Conservation (phyloP, 2,888 invertebrate genomes). For the Torymus tubicola region DNA sequence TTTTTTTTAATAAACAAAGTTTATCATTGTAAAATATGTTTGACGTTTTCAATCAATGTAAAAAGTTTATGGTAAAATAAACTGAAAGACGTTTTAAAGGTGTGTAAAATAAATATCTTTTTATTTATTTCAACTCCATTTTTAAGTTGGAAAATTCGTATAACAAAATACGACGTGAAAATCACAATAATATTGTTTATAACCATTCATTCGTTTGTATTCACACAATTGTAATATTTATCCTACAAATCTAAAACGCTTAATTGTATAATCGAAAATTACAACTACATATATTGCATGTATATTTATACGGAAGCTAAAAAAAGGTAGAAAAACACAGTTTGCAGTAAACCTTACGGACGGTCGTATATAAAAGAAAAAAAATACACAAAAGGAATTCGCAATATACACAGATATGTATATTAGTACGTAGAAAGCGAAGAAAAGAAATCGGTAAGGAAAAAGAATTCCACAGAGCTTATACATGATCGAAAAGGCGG, state of each 20-base stretch:
- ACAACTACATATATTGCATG: constrained; percentile 41
- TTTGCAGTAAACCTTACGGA: constrained; percentile 31
- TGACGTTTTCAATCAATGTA: not conserved
- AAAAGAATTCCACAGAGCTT: constrained; percentile 7
- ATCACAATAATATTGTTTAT: constrained; percentile 48
- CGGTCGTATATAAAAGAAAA: constrained; percentile 15
- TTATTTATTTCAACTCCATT: constrained; percentile 54
- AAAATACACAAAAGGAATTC: not conserved
- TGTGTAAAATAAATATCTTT: constrained; percentile 55
- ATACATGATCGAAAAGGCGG: too few relatives aligned
- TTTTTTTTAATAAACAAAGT: too few relatives aligned
- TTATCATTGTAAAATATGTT: too few relatives aligned
- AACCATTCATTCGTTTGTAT: constrained; percentile 43
- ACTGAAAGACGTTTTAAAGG: not conserved
- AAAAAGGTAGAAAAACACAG: not conserved
- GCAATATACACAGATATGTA: not conserved
- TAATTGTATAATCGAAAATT: constrained; percentile 39
- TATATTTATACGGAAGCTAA: constrained; percentile 29
- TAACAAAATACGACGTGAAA: constrained; percentile 42
- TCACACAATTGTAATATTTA: constrained; percentile 39
- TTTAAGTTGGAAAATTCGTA: constrained; percentile 45
- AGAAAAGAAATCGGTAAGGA: not conserved
- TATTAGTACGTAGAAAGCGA: not conserved
- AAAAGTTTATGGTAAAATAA: not conserved
- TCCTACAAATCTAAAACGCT: constrained; percentile 32